A percentile compares a stretch with the other conserved stretches of the same genome.
These are phyloP conservation scores for Julus scandinavius DNA, from an alignment of 2,888 invertebrate genomes.

Conservation along the genomic window DNA sequence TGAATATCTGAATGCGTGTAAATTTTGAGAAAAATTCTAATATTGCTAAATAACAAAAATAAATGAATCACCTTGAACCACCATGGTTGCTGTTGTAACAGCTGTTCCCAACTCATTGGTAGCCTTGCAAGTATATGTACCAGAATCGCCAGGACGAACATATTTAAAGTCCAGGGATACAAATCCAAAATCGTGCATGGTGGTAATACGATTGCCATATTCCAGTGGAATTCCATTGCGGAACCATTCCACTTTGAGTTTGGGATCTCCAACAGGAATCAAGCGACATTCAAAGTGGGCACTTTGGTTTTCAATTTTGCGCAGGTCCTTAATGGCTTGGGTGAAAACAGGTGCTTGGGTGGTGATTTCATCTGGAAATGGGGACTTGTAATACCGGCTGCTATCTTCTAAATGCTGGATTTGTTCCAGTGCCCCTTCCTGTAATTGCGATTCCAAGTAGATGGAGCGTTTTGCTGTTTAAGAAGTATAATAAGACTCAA, in stretches of 20 bases:
- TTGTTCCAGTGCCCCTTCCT: slow-evolving; percentile 84
- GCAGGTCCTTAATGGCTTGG: slow-evolving; percentile 86
- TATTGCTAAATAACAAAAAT: neutral
- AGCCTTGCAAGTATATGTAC: slow-evolving; percentile 94
- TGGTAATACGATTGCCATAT: slow-evolving; percentile 77
- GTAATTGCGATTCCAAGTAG: slow-evolving; percentile 82
- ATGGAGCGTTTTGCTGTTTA: slow-evolving; percentile 81
- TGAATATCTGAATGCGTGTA: neutral
- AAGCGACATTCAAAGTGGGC: slow-evolving; percentile 94
- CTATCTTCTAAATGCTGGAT: slow-evolving; percentile 84
- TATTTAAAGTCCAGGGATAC: slow-evolving; percentile 95
- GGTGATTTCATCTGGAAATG: slow-evolving; percentile 79
- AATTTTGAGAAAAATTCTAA: neutral
- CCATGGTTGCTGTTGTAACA: slow-evolving; percentile 90
- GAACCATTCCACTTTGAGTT: slow-evolving; percentile 92
- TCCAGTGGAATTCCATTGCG: slow-evolving; percentile 90
- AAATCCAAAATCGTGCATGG: slow-evolving; percentile 98
- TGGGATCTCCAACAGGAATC: slow-evolving; percentile 93
- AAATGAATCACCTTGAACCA: slow-evolving; percentile 73
- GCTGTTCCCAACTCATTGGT: slow-evolving; percentile 92
- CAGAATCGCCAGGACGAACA: slow-evolving; percentile 94
- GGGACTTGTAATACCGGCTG: slow-evolving; percentile 78
- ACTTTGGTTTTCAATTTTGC: slow-evolving; percentile 88
- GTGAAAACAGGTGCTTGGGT: slow-evolving; percentile 93
- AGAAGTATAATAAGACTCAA: slow-evolving; percentile 49